Evolutionary conservation across 1,140 invertebrate genomes (phyloP), one percentile per base, ranked within the genome.

Genomic region (Leguminivora glycinivorella): DNA sequence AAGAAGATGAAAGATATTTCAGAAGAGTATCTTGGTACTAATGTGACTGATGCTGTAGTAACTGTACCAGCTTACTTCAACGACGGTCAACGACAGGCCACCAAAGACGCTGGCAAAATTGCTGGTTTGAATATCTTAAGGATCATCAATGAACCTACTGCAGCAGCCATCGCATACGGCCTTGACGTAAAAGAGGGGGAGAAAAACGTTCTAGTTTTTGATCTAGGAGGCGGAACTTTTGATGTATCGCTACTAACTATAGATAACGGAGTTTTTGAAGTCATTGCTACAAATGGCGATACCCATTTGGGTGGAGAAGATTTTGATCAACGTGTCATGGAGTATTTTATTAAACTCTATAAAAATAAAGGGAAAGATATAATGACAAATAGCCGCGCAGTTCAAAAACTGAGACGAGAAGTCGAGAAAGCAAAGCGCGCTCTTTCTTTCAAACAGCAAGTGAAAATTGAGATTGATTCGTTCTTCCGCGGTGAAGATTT

Each of bases 211-310:
- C 9, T 63, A n/a, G 25, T 63, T n/a, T 63, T 63, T 63, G 58
- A 63, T 63, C 17, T 63, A 12, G 58, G 58, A 31, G 58, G 94
- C 60, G 94, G 94, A 31, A 95, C 94, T 58, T 95, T 95, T 69
- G 96, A 98, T 87, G 96, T 97, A 0, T 97, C 96, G n/a, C 94
- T 97, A 40, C 84, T 97, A 1, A 94, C 94, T 17, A 97, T 97
- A 81, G 95, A 95, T 73, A 95, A 97, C 83, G 96, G 96, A 19
- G 94, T 94, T 0, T 95, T 95, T 73, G 93, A 96, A 88, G 95
- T 96, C 0, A 95, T 94, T 84, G 92, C 95, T 1, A 96, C 95
- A 3, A 95, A 95, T 0, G 94, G 94, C 1, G 94, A 95, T 73
- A 95, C 94, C 0, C 94, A 94, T 83, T 84, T 95, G 56, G 94